These are phyloP conservation scores for Muricea muricata DNA, from an alignment of 92 coral and sea anemone genomes.

Conservation along the genomic window DNA sequence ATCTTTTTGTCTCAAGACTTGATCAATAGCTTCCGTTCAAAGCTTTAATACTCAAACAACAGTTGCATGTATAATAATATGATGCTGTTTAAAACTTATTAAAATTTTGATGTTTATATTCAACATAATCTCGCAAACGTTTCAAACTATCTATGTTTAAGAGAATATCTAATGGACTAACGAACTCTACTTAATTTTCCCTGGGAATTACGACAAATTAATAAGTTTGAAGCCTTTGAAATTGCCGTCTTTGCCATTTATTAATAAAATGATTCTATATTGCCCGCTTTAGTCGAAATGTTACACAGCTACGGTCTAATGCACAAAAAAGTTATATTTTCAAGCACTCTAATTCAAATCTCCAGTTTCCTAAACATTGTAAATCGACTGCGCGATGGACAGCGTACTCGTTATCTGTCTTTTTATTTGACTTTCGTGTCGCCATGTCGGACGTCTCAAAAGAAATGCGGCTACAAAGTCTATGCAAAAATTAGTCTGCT, in stretches of 20 bases:
- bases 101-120: background rate
- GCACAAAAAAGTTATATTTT: background rate
- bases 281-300: background rate
- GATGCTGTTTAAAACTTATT: slow-evolving; percentile 24
- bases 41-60: slow-evolving; percentile 20
- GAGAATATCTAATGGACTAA: slow-evolving; percentile 45
- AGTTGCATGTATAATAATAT: background rate
- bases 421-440: slow-evolving; percentile 24
- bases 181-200: slow-evolving; percentile 50
- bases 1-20: slow-evolving; percentile 30
- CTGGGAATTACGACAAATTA: slow-evolving; percentile 32
- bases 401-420: background rate
- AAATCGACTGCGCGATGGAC: background rate
- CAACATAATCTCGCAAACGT: slow-evolving; percentile 3
- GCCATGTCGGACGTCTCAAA: slow-evolving; percentile 44
- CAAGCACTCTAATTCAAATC: background rate
- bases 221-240: slow-evolving; percentile 35
- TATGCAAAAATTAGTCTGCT: slow-evolving; percentile 33
- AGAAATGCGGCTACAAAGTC: slow-evolving; percentile 31
- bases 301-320: slow-evolving; percentile 1
- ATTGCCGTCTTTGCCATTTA: slow-evolving; percentile 6
- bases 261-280: background rate
- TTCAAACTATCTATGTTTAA: slow-evolving; percentile 31
- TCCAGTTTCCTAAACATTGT: background rate
- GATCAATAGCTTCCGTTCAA: slow-evolving; percentile 51